Base-by-base conservation (phyloP, 2,113 vertebrate genomes). In the Tachysurus vachellii region DNA sequence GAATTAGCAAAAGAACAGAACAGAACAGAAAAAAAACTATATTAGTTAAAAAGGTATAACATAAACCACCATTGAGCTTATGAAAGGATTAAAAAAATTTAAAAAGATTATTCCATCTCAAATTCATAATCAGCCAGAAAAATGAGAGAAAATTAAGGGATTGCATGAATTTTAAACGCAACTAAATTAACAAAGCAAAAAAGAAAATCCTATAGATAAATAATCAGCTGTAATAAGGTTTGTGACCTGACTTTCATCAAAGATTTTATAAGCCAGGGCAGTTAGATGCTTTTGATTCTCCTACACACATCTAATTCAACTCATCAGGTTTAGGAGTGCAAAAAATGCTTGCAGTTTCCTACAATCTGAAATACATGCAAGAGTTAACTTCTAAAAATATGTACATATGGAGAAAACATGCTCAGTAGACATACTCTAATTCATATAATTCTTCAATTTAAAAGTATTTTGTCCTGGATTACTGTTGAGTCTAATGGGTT, bases 401-500 rank as follows among this genome's bases (percentile, higher is more conserved):
- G 31, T 16, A 19, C 31, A 21, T 36, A 9, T 8, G 31, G 36
- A 71, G 16, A 71, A 31, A 71, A 21, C n/a, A 71, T 19, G 68
- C 7, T 9, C 16, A 42, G 68, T 21, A 42, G 66, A 42, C n/a
- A 36, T 44, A 36, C 31, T 83, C 64, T 64, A 68, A 68, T 68
- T 68, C 64, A 31, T 68, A n/a, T 31, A 68, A 68, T 68, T 68
- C 13, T 68, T 68, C 13, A 1, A 16, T 21, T 68, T 31, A 31
- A 16, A 31, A 68, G 28, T 7, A 31, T 68, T 68, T 68, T 68
- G 64, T 68, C 64, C n/a, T 68, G 64, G 28, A 13, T 31, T 68
- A 56, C 21, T 75, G 70, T 26, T 77, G 26, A 85, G 28, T 80
- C 75, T 86, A 86, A 86, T 68, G 21, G n/a, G 76, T 59, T 28